Conservation (phyloP, 2,113 vertebrate genomes). For the Phylloscopus trochiloides region DNA sequence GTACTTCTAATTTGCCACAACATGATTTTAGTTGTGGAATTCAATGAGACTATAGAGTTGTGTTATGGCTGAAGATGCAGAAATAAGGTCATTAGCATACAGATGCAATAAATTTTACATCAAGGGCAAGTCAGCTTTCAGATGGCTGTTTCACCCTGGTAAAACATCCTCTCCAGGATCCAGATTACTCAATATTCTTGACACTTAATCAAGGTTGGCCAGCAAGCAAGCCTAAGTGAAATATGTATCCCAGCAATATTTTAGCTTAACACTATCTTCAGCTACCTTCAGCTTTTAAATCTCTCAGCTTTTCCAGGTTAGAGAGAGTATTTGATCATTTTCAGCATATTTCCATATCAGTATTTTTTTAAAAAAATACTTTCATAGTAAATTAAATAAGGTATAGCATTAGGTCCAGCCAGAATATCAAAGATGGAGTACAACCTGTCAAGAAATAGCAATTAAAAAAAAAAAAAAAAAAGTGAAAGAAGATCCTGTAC, state of each 20-base stretch:
- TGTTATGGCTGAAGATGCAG: conserved; percentile 5
- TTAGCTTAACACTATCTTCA: conserved; percentile 18
- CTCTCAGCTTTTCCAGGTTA: conserved; percentile 5
- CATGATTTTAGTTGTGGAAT: background rate
- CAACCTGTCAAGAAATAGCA: background rate
- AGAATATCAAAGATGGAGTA: conserved; percentile 1
- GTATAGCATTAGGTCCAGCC: background rate
- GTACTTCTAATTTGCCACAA: background rate
- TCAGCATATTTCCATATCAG: background rate
- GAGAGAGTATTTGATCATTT: conserved; percentile 15
- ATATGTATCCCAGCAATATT: conserved; percentile 50
- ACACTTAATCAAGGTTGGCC: conserved; percentile 66
- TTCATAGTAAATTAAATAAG: background rate
- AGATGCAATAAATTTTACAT: conserved; percentile 49
- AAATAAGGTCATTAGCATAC: conserved; percentile 40
- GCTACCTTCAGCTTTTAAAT: conserved; percentile 16
- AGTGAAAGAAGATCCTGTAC: background rate
- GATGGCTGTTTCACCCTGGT: conserved; percentile 7
- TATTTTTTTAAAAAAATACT: background rate
- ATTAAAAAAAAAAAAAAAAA: background rate
- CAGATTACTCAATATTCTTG: conserved; percentile 63
- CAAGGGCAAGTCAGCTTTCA: conserved; percentile 56
- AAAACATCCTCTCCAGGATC: conserved; percentile 47
- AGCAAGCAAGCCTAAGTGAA: conserved; percentile 37
- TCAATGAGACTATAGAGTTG: background rate